Conservation (phyloP, 2,888 invertebrate genomes). For the Monopis laevigella region DNA sequence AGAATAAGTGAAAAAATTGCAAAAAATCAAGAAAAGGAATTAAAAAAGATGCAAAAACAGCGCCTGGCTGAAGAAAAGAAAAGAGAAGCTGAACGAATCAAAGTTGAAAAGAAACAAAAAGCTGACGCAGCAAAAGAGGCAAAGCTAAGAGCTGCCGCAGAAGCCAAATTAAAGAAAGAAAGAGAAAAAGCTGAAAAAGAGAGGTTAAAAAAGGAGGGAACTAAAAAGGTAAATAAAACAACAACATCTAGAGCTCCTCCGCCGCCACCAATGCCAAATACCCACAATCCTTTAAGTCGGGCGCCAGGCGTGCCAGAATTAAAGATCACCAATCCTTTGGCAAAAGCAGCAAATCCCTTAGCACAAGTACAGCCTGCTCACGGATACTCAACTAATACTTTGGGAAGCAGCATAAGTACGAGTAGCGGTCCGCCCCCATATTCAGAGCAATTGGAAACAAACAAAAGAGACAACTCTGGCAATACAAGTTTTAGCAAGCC, state of each 20-base stretch:
- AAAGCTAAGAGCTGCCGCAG: conserved; percentile 1
- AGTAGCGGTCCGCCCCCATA: conserved; percentile 52
- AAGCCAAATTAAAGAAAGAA: conserved; percentile 17
- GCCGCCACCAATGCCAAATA: conserved; percentile 10
- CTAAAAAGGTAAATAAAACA: conserved; percentile 12
- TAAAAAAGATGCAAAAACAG: conserved; percentile 38
- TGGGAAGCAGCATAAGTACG: conserved; percentile 51
- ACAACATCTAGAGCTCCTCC: conserved; percentile 12
- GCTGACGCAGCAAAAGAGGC: conserved; percentile 17
- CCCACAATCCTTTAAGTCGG: background rate
- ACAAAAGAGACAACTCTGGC: conserved; percentile 29
- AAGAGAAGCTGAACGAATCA: conserved; percentile 15
- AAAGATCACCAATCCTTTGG: conserved; percentile 5
- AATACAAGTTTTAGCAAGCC: conserved; percentile 42
- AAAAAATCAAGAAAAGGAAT: conserved; percentile 30
- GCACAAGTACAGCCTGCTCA: conserved; percentile 17
- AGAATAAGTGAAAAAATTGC: conserved; percentile 17
- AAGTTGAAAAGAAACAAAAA: conserved; percentile 22
- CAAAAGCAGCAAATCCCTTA: conserved; percentile 21
- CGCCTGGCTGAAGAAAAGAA: conserved; percentile 25
- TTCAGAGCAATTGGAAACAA: conserved; percentile 25
- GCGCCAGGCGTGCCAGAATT: conserved; percentile 11
- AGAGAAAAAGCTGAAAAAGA: conserved; percentile 17
- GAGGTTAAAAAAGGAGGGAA: conserved; percentile 13
- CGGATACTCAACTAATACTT: conserved; percentile 40